Base-by-base conservation (phyloP, 30 jellyfish, hydroid and myxozoan genomes). In the Turritopsis rubra region DNA sequence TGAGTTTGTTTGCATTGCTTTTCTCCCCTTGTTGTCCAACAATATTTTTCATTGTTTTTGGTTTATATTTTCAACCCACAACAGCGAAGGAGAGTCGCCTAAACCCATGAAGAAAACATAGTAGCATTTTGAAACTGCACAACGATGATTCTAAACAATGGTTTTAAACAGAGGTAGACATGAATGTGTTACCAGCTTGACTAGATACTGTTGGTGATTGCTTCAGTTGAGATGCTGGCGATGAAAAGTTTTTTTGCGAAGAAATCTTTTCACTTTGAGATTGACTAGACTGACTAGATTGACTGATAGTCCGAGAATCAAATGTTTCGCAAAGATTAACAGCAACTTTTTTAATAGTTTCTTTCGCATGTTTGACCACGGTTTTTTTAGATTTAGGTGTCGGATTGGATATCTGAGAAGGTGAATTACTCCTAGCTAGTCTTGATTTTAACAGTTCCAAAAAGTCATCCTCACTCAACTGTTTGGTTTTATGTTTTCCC, bases 41-140 rank as follows among this genome's bases (percentile, higher is more conserved):
- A 53, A 95, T 89, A 21, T 87, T 68, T 81, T 79, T 84, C 94
- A 95, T 84, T 26, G 52, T 70, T 31, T 77, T 90, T 1, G 99
- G 99, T 68, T 89, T 89, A 88, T 95, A 95, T 68, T 95, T 95
- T 95, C 99, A 29, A 95, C 99, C 99, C 99, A 95, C n/a, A 95
- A 76, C 73, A 89, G 83, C 21, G 85, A 79, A 0, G 85, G 66
- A 68, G 30, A n/a, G 8, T 68, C 16, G 16, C 28, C 30, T n/a
- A 68, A 22, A 8, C 9, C 8, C 77, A 68, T 8, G 19, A 27
- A 8, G n/a, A n/a, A n/a, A n/a, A n/a, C n/a, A n/a, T n/a, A n/a
- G 77, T 68, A 7, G 23, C 16, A 68, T n/a, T 68, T 68, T 7
- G 19, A 68, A 68, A 68, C 77, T 68, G 30, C 16, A n/a, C n/a